These are phyloP conservation scores for Pachypanchax playfairii DNA, from an alignment of 2,113 vertebrate species.

Conservation along the genomic window DNA sequence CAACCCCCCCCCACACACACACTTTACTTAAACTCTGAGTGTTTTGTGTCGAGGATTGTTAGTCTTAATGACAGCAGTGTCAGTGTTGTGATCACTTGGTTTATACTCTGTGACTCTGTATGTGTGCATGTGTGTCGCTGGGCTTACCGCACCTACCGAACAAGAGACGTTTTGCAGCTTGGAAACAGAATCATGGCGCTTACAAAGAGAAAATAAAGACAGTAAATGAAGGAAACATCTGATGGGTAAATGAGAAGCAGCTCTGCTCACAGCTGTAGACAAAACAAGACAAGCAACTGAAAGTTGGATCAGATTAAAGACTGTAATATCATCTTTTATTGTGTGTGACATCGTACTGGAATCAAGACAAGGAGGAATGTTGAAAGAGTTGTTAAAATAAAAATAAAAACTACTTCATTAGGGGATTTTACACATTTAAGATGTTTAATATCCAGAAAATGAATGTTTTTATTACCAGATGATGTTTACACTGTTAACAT, in stretches of 20 bases:
- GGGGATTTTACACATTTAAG: neutral
- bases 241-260: neutral
- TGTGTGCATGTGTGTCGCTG: constrained; percentile 8
- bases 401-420: too few species aligned
- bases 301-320: too few species aligned
- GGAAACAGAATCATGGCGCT: constrained; percentile 22
- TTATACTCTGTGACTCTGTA: constrained; percentile 18
- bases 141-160: constrained; percentile 32
- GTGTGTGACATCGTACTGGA: too few species aligned
- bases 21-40: constrained; percentile 8
- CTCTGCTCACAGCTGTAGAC: neutral
- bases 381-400: too few species aligned
- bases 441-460: neutral
- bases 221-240: constrained; percentile 7
- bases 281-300: neutral
- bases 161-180: neutral
- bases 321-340: too few species aligned
- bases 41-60: constrained; percentile 46
- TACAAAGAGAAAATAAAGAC: constrained; percentile 6
- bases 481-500: neutral
- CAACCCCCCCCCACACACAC: constrained; percentile 2
- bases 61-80: constrained; percentile 54
- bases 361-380: too few species aligned
- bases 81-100: constrained; percentile 47
- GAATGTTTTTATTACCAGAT: constrained; percentile 7